Base-by-base conservation (phyloP, 2,888 invertebrate species). In the Cheilosia impressa region DNA sequence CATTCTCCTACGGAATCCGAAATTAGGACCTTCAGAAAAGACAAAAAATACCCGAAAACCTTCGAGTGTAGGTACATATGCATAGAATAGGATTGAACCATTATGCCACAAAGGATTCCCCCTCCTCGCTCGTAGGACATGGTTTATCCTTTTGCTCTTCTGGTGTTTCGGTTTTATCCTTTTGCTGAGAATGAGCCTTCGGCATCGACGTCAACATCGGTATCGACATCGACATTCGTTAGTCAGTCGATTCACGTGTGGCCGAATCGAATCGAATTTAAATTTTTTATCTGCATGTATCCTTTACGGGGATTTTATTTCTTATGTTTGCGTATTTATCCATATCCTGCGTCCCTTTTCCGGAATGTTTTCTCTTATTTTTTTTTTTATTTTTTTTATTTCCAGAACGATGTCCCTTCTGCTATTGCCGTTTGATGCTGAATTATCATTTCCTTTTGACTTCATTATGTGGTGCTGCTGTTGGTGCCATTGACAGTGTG, bases 381-480 rank as follows among this genome's bases (percentile, higher is more conserved):
- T 50, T 45, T 19, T 41, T 0, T 24, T 17, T 17, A 24, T 53
- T 24, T 66, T 34, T 19, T 41, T 57, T 41, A 57, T 58, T 41
- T 66, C 55, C 17, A 19, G 52, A 55, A 52, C 19, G 47, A 24
- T 65, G 84, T 79, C 81, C 81, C 81, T 81, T 85, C 77, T 85
- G 81, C 62, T 66, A 34, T 69, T 84, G 80, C 69, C 76, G 80
- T 84, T 80, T 84, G 85, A 77, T 81, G 81, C 72, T 73, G 81
- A 85, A 85, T 85, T 85, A 85, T 85, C 85, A 85, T 85, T 85
- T 81, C 81, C 68, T 71, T 85, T 85, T 85, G 85, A 85, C 85
- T 85, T 85, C 85, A 85, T 85, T 85, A 85, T 85, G 81, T 81
- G 85, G 72, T 81, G 71, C 66, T 53, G 45, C 60, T 65, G 58